Evolutionary conservation across 2,113 vertebrate species (phyloP).

Genomic region (Stigmatopora nigra): DNA sequence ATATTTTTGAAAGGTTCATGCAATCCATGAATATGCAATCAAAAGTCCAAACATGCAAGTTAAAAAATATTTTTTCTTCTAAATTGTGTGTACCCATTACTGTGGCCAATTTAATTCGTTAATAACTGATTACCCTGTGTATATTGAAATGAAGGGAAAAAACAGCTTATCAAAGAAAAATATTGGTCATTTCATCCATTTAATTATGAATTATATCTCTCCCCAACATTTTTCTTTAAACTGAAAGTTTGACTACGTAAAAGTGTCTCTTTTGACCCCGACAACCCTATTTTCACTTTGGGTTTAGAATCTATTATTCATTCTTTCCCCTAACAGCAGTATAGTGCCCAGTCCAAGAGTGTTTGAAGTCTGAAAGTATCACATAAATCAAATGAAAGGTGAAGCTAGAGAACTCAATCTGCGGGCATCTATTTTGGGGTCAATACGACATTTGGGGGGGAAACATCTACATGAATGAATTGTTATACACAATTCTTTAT

Average conservation of each 20-base stretch:
- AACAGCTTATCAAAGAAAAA: neutral
- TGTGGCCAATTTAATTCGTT: neutral
- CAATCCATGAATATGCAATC: neutral
- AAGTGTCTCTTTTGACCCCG: slow-evolving; percentile 22
- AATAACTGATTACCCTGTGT: neutral
- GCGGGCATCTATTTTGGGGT: slow-evolving; percentile 13
- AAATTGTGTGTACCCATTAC: neutral
- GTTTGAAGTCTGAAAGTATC: slow-evolving; percentile 48
- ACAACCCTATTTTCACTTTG: slow-evolving; percentile 25
- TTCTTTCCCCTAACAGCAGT: slow-evolving; percentile 29
- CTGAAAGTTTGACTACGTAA: slow-evolving; percentile 24
- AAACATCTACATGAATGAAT: slow-evolving; percentile 9
- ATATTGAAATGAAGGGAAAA: neutral
- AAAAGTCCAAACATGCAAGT: neutral
- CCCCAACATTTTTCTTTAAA: slow-evolving; percentile 27
- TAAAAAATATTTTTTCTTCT: neutral
- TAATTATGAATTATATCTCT: slow-evolving; percentile 18
- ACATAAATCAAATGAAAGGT: slow-evolving; percentile 32
- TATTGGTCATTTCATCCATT: slow-evolving; percentile 17
- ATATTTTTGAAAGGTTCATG: neutral
- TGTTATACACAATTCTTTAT: slow-evolving; percentile 9
- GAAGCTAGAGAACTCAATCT: slow-evolving; percentile 32
- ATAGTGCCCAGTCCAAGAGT: slow-evolving; percentile 32
- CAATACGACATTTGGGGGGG: slow-evolving; percentile 14
- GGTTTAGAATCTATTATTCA: slow-evolving; percentile 52